Evolutionary conservation across 2,113 vertebrate species (phyloP), one percentile per base, ranked within the genome.

Genomic region (Callospermophilus lateralis): DNA sequence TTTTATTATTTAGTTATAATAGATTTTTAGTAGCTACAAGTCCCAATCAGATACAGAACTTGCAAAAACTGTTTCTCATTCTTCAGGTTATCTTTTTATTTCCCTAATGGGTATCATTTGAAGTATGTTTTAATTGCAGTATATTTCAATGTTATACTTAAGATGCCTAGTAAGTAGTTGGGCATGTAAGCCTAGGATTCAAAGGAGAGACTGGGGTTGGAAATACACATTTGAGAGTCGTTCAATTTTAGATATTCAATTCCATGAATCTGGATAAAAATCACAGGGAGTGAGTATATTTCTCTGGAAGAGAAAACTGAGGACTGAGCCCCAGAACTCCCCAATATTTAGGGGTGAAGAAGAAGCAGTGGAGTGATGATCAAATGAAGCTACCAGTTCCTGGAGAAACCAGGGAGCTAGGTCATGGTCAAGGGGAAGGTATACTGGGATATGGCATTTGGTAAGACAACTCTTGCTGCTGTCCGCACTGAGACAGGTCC

Each of bases 41-140:
- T 83, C n/a, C 89, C 77, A 45, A 48, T 55, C 58, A 88, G 83
- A 84, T 77, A 53, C 5, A 24, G 78, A 65, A 72, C 15, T 95
- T 77, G 39, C 22, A 70, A 68, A 67, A 6, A 34, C 67, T 22
- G 42, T 68, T 19, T 39, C 15, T 8, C 3, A 0, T 83, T 70
- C 32, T n/a, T 34, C 6, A 17, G 67, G 67, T n/a, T 70, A n/a
- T 70, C 32, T 70, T 70, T 32, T 96, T 9, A 81, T 1, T 48
- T 76, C 17, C 24, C 34, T 93, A 51, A 6, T 84, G 48, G 9
- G 2, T 61, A 24, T 88, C 8, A 67, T 95, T 65, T 89, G 55
- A 95, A 88, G 15, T 63, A 55, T 63, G 4, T 67, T 93, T 81
- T 34, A 39, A 51, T 93, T 97, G 72, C 96, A 78, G 70, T 89